phyloP scores from a whole-genome alignment of 2,113 vertebrate species.

The Solea solea region DNA sequence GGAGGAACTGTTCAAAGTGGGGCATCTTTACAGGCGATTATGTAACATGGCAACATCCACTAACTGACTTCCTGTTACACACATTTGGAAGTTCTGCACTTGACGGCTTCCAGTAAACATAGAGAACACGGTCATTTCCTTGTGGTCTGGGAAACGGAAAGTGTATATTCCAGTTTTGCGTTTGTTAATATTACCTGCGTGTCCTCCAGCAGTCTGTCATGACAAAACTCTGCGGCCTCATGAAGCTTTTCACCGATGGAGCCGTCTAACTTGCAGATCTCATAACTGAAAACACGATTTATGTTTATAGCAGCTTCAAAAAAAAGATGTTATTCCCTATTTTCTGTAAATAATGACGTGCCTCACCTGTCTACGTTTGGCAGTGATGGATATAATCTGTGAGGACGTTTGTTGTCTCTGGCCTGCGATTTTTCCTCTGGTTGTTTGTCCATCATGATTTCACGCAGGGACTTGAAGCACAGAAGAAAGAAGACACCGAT shows the following conservation, averaged over 20 bases:
- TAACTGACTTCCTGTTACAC: constrained; percentile 63
- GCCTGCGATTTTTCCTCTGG: not conserved
- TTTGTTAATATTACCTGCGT: constrained; percentile 37
- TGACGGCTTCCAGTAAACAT: constrained; percentile 55
- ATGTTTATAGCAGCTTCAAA: not conserved
- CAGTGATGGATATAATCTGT: constrained; percentile 61
- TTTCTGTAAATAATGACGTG: not conserved
- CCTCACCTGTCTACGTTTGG: constrained; percentile 39
- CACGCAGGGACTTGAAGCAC: constrained; percentile 28
- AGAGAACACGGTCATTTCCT: not conserved
- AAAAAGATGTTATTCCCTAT: not conserved
- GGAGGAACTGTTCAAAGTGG: constrained; percentile 43
- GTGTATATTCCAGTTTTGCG: constrained; percentile 17
- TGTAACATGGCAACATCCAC: constrained; percentile 10
- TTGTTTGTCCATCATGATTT: not conserved
- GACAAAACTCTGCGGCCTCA: not conserved
- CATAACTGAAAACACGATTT: constrained; percentile 36
- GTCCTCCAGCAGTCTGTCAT: not conserved
- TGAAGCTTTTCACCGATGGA: not conserved
- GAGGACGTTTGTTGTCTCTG: constrained; percentile 4
- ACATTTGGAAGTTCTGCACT: constrained; percentile 60
- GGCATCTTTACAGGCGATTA: constrained; percentile 1
- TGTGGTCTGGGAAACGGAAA: no score
- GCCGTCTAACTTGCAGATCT: not conserved
- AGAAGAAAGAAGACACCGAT: not conserved